Conservation (phyloP, 2,888 invertebrate genomes). For the Dicyrtomina minuta region DNA sequence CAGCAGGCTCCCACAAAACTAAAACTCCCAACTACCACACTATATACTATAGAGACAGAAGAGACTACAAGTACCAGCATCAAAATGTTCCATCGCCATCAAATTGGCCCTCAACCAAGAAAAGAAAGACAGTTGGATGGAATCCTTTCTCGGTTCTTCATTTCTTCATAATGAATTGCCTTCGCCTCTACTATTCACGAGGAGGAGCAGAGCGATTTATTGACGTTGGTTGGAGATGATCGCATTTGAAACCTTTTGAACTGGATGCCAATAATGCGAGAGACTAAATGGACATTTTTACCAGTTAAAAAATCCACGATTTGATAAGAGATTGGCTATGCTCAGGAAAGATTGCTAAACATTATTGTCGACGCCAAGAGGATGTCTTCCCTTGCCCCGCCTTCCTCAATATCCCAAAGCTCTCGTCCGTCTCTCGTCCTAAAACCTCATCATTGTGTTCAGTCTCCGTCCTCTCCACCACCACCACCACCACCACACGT, state of each 20-base stretch:
- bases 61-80: constrained; percentile 10
- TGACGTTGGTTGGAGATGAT: constrained; percentile 29
- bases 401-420: not conserved
- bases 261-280: constrained; percentile 30
- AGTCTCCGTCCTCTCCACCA: not conserved
- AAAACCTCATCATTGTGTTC: not conserved
- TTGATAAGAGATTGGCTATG: constrained; percentile 8
- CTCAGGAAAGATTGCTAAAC: not conserved
- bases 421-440: not conserved
- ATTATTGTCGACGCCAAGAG: constrained; percentile 7
- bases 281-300: constrained; percentile 26
- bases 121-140: constrained; percentile 25
- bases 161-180: constrained; percentile 24
- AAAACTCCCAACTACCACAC: too few species aligned
- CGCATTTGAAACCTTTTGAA: constrained; percentile 31
- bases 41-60: too few species aligned
- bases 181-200: constrained; percentile 23
- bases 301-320: constrained; percentile 22
- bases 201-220: constrained; percentile 31
- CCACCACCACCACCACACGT: too few species aligned
- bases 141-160: constrained; percentile 31
- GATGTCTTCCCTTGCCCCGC: not conserved
- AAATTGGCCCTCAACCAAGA: constrained; percentile 28
- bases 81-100: constrained; percentile 23
- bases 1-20: too few species aligned